Conservation (phyloP, 2,113 vertebrate genomes). For the Syngnathus scovelli region DNA sequence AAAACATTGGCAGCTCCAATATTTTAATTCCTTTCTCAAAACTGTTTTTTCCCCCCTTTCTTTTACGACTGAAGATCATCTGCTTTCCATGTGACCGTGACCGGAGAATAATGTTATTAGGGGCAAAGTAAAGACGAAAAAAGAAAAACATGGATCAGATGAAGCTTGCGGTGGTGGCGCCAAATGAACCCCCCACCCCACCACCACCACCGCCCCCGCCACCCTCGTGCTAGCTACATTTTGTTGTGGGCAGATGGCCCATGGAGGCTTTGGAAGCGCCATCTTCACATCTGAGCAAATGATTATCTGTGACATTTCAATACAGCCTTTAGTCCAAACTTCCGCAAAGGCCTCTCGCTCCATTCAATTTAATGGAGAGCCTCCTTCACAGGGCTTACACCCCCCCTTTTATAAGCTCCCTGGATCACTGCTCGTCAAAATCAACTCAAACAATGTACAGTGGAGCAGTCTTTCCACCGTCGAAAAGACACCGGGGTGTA, state of each 20-base stretch:
- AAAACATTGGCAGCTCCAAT: constrained; percentile 60
- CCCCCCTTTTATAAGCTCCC: constrained; percentile 42
- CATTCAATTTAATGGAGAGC: constrained; percentile 52
- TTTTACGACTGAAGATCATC: constrained; percentile 44
- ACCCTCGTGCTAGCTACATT: constrained; percentile 18
- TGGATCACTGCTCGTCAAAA: constrained; percentile 49
- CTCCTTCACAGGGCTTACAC: constrained; percentile 54
- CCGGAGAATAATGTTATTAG: constrained; percentile 50
- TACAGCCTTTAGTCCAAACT: constrained; percentile 45
- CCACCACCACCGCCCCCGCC: neutral
- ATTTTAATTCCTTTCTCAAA: constrained; percentile 54
- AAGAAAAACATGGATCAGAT: constrained; percentile 43
- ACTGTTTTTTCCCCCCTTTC: constrained; percentile 19
- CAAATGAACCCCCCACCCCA: neutral
- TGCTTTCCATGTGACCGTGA: constrained; percentile 57
- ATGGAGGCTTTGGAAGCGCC: constrained; percentile 29
- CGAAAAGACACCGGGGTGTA: constrained; percentile 49
- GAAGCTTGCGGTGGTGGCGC: constrained; percentile 30
- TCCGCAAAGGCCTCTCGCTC: constrained; percentile 46
- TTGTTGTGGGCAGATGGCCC: constrained; percentile 44
- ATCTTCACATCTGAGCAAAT: constrained; percentile 46
- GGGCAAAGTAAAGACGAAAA: constrained; percentile 40
- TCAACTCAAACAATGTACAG: constrained; percentile 56
- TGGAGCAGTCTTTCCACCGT: constrained; percentile 26
- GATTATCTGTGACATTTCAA: constrained; percentile 63